Evolutionary conservation across 2,113 vertebrate species (phyloP).

Genomic region (Dascyllus trimaculatus): DNA sequence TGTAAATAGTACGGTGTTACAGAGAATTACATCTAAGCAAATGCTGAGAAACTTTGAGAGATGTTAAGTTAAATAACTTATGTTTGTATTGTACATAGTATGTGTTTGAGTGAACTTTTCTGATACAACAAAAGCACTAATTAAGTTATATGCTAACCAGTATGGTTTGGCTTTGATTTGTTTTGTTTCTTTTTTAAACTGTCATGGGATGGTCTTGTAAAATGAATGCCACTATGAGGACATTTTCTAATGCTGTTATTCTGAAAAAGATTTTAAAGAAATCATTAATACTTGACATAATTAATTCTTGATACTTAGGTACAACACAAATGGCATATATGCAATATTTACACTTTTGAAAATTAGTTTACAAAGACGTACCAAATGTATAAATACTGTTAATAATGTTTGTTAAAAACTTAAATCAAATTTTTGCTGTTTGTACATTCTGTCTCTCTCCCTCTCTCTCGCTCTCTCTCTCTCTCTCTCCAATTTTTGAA

Average conservation of each 20-base stretch:
- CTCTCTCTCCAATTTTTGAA: slow-evolving; percentile 87
- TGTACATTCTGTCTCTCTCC: slow-evolving; percentile 85
- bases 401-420: slow-evolving; percentile 92
- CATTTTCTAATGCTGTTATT: slow-evolving; percentile 86
- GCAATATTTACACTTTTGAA: slow-evolving; percentile 96
- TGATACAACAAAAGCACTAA: slow-evolving; percentile 84
- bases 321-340: slow-evolving; percentile 97
- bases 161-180: slow-evolving; percentile 77
- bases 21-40: slow-evolving; percentile 73
- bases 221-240: slow-evolving; percentile 83
- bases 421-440: slow-evolving; percentile 91
- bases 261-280: slow-evolving; percentile 74
- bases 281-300: slow-evolving; percentile 82
- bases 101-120: slow-evolving; percentile 79
- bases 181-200: slow-evolving; percentile 56
- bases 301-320: slow-evolving; percentile 88
- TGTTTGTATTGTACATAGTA: slow-evolving; percentile 84
- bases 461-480: slow-evolving; percentile 45
- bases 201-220: slow-evolving; percentile 79
- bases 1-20: slow-evolving; percentile 79
- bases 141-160: slow-evolving; percentile 85
- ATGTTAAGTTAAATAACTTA: slow-evolving; percentile 85
- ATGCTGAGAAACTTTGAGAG: slow-evolving; percentile 64
- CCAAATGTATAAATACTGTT: slow-evolving; percentile 96
- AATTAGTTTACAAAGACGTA: slow-evolving; percentile 98